These are phyloP conservation scores for chimpanzee (Pan troglodytes) DNA, from an alignment of 2,113 vertebrate species.

Conservation along the genomic window DNA sequence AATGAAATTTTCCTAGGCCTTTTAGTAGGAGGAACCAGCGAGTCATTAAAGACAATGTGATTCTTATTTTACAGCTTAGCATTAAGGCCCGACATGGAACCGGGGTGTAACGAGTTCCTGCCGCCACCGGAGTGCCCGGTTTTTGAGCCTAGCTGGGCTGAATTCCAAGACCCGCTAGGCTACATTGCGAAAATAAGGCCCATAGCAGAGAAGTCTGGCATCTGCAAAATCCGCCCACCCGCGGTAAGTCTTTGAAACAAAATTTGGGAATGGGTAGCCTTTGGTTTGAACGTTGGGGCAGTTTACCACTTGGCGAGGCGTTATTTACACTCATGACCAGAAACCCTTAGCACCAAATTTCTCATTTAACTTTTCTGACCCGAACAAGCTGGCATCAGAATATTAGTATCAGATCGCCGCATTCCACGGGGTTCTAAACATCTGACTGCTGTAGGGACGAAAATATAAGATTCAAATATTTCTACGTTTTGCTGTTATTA, in stretches of 20 bases:
- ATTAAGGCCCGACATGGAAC: slow-evolving; percentile 4
- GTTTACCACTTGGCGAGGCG: neutral
- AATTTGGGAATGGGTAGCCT: neutral
- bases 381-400: neutral
- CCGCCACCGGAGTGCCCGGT: slow-evolving; percentile 81
- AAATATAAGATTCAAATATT: neutral
- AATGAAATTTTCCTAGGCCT: neutral
- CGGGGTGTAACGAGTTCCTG: slow-evolving; percentile 69
- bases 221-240: slow-evolving; percentile 82
- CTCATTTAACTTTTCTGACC: neutral
- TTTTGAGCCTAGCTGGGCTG: slow-evolving; percentile 81
- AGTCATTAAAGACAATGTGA: neutral
- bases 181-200: slow-evolving; percentile 82
- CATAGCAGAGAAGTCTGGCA: slow-evolving; percentile 80
- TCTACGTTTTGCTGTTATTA: neutral
- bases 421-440: neutral
- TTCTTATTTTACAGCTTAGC: neutral
- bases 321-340: too few species aligned
- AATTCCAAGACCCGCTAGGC: slow-evolving; percentile 78
- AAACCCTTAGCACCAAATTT: neutral
- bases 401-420: neutral
- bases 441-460: neutral
- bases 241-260: neutral
- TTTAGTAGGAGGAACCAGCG: neutral
- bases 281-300: neutral